Base-by-base conservation (phyloP, 2,888 invertebrate species). In the Epinotia brunnichana region DNA sequence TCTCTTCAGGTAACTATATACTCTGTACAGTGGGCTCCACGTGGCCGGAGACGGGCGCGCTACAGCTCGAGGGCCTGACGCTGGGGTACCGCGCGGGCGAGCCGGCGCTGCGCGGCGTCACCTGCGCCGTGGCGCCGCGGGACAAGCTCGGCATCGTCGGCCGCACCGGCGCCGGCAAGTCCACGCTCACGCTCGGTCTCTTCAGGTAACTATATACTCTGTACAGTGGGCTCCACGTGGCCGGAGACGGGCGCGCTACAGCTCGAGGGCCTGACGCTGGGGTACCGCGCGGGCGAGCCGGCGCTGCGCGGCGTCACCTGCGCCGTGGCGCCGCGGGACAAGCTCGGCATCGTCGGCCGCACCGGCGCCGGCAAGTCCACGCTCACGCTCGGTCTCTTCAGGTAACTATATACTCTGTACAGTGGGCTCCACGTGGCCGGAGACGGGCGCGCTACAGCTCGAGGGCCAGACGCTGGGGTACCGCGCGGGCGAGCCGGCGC, bases 291-390 rank as follows among this genome's bases (percentile, higher is more conserved):
- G 79, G 98, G 97, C 68, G 98, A 98, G 82, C 95, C 98, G 71
- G 98, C 98, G 56, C 94, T 99, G 74, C 96, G 96, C 61, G 96
- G 96, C 76, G 94, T 99, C 76, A 95, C 95, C 60, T 98, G 97
- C 86, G 90, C 94, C 64, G 96, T 98, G 41, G 94, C 94, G 64
- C 96, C 97, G 48, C 96, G 97, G 57, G 98, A 98, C 89, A 98
- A 98, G 94, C 95, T 98, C 69, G 98, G 97, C 81, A 97, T 98
- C 85, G 97, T 98, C 35, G 98, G 98, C 62, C 94, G 98, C 82
- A 98, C 98, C 61, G 98, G 98, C 77, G 97, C 98, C 78, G 98
- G 98, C 81, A 98, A 98, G 93, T 98, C 97, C 72, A 98, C 98
- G 78, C 94, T 98, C 83, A 98, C 98, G 7, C 91, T 98, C 64